phyloP scores from a whole-genome alignment of 1,140 invertebrate species.

The Atta colombica region DNA sequence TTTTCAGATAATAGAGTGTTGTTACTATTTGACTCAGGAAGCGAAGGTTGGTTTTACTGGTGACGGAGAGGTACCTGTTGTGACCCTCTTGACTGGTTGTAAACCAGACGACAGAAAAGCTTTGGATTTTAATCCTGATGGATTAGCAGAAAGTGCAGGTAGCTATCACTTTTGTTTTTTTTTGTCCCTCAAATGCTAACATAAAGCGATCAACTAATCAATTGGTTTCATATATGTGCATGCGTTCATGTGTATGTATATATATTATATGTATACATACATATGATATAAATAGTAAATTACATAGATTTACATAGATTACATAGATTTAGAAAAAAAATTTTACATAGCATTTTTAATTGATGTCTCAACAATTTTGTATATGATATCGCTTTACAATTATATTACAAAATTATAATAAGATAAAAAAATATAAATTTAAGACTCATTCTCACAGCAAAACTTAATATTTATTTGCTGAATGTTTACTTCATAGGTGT shows the following conservation, averaged over 20 bases:
- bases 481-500: conserved; percentile 86
- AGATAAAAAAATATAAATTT: conserved; percentile 1
- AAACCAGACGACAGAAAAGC: conserved; percentile 80
- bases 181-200: background rate
- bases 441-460: background rate
- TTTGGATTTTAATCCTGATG: conserved; percentile 84
- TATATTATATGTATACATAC: background rate
- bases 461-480: conserved; percentile 1
- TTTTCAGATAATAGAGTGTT: conserved; percentile 91
- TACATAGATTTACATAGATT: background rate
- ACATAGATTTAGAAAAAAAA: background rate
- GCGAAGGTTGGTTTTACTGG: conserved; percentile 86
- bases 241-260: no score
- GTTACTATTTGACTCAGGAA: conserved; percentile 90
- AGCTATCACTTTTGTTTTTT: conserved; percentile 47
- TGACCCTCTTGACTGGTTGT: conserved; percentile 88
- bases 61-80: conserved; percentile 86
- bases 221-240: background rate
- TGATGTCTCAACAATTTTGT: background rate
- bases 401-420: background rate
- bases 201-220: background rate
- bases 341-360: conserved; percentile 7
- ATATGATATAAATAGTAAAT: background rate
- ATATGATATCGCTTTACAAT: background rate
- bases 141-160: conserved; percentile 88